These are phyloP conservation scores for Prinia subflava DNA, from an alignment of 2,113 vertebrate genomes.

Conservation along the genomic window DNA sequence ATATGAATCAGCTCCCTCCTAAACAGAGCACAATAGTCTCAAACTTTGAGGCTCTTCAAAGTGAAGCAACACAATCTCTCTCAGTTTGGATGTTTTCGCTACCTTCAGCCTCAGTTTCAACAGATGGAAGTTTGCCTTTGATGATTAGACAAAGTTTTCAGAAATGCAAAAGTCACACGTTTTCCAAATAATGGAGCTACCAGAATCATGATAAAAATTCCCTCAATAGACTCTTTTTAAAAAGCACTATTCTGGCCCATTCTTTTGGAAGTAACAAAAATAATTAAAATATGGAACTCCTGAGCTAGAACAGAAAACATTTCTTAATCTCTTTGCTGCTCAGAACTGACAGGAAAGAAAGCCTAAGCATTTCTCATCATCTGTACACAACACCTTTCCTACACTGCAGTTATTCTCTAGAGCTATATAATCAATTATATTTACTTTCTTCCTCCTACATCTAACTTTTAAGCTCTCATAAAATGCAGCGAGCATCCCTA, in stretches of 20 bases:
- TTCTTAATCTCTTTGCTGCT: neutral
- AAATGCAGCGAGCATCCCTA: neutral
- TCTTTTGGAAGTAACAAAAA: neutral
- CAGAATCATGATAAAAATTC: neutral
- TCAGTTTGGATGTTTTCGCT: neutral
- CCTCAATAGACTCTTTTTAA: neutral
- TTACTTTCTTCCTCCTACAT: neutral
- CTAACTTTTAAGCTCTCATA: neutral
- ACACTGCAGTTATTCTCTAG: neutral
- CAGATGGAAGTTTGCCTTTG: neutral
- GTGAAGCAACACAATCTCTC: neutral
- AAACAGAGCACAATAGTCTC: neutral
- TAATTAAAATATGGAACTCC: neutral
- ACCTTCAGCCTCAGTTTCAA: neutral
- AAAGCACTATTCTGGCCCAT: neutral
- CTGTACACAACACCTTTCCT: rapidly evolving
- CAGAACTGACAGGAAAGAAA: neutral
- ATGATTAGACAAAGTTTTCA: neutral
- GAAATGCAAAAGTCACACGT: neutral
- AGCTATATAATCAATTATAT: neutral
- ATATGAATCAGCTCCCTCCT: neutral
- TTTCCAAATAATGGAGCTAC: neutral
- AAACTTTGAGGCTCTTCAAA: neutral
- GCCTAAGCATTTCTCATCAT: neutral
- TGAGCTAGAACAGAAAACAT: neutral